Conservation (phyloP, 2,113 vertebrate genomes). For the Platanista minor region DNA sequence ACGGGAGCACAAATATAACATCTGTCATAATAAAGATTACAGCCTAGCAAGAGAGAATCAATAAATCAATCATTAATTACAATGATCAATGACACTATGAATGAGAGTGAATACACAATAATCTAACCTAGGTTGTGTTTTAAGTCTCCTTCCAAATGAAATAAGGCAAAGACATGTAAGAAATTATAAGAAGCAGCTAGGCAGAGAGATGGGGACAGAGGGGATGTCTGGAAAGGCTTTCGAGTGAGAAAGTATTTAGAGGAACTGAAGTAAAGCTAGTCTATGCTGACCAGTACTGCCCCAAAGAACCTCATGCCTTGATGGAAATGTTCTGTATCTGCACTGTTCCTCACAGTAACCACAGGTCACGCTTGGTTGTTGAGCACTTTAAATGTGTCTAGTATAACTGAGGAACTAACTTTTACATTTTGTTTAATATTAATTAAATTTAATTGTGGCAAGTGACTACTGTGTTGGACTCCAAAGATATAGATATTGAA, state of each 20-base stretch:
- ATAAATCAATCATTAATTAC: background rate
- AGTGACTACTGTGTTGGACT: background rate
- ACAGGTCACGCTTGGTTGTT: background rate
- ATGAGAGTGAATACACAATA: background rate
- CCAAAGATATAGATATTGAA: background rate
- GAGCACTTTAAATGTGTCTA: background rate
- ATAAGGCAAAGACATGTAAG: background rate
- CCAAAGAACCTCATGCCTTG: background rate
- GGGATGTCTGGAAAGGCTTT: background rate
- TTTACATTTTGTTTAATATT: background rate
- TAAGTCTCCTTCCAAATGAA: background rate
- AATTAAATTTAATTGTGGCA: background rate
- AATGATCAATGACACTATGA: background rate
- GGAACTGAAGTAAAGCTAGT: background rate
- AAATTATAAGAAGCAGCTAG: background rate
- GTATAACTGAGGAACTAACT: background rate
- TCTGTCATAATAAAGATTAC: background rate
- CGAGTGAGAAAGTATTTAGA: background rate
- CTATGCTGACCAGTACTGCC: background rate
- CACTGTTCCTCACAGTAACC: background rate
- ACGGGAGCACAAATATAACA: background rate
- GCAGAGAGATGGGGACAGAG: background rate
- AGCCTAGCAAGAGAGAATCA: background rate
- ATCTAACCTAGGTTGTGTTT: background rate
- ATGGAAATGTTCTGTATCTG: background rate